A percentile compares a stretch with the other conserved stretches of the same genome.
Evolutionary conservation across 1,140 invertebrate genomes (phyloP).

Genomic region (Apolygus lucorum): DNA sequence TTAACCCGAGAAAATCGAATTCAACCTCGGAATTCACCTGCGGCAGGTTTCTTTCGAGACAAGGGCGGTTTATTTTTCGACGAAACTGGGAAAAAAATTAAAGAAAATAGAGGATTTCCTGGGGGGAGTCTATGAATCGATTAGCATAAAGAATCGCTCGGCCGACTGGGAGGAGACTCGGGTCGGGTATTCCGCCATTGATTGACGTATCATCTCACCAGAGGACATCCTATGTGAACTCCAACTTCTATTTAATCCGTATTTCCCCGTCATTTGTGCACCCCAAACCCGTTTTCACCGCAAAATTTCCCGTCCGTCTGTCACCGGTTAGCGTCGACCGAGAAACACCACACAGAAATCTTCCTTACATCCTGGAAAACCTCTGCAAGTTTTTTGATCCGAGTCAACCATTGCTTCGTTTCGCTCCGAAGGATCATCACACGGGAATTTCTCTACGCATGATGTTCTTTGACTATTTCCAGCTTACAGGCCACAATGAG

Average conservation of each 20-base stretch:
- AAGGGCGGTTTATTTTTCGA: too few species aligned
- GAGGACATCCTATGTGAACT: not conserved
- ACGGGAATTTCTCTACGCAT: not conserved
- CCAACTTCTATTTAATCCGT: not conserved
- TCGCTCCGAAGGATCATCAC: not conserved
- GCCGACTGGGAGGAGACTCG: too few species aligned
- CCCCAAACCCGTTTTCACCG: not conserved
- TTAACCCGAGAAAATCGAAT: too few species aligned
- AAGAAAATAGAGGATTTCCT: too few species aligned
- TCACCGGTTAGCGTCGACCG: not conserved
- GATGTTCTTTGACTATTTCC: not conserved
- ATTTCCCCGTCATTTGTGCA: not conserved
- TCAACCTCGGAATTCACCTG: too few species aligned
- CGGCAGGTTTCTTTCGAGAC: too few species aligned
- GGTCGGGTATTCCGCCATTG: conserved; percentile 15
- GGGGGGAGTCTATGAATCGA: too few species aligned
- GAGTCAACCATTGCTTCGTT: not conserved
- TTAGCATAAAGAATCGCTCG: too few species aligned
- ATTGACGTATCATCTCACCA: not conserved
- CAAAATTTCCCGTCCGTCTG: not conserved
- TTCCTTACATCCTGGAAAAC: not conserved
- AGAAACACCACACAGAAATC: not conserved
- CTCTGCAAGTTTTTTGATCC: not conserved
- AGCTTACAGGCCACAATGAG: conserved; percentile 13
- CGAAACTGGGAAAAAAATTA: too few species aligned